A percentile compares a stretch with the other conserved stretches of the same genome.
phyloP scores from a whole-genome alignment of 2,797 vertebrate genomes.

The Microctenopoma steveboyesi region DNA sequence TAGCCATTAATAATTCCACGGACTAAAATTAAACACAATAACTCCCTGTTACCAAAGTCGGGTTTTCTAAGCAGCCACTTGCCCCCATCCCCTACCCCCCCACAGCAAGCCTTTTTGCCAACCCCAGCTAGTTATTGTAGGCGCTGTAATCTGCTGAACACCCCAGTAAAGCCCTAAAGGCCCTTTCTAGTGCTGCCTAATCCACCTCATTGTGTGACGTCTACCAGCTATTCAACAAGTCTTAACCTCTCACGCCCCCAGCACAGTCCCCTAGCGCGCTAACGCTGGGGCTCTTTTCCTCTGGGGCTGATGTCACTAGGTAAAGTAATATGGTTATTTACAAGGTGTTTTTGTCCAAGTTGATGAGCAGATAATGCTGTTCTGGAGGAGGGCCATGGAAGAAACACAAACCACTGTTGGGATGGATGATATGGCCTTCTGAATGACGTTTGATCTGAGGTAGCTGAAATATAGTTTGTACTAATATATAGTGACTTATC shows the following conservation, averaged over 20 bases:
- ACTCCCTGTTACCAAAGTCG: not conserved
- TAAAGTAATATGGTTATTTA: constrained; percentile 75
- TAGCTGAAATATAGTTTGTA: constrained; percentile 25
- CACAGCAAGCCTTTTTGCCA: constrained; percentile 41
- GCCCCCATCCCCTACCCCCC: constrained; percentile 21
- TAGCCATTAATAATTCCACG: not conserved
- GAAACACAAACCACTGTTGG: constrained; percentile 54
- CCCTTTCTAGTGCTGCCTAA: constrained; percentile 76
- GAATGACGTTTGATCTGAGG: constrained; percentile 26
- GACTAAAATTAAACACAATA: not conserved
- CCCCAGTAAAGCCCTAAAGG: constrained; percentile 73
- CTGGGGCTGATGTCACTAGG: constrained; percentile 57
- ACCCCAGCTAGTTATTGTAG: constrained; percentile 59
- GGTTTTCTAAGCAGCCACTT: constrained; percentile 15
- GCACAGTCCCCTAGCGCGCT: constrained; percentile 61
- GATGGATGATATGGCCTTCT: constrained; percentile 43
- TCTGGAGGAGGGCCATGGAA: constrained; percentile 52
- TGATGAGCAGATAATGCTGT: constrained; percentile 56
- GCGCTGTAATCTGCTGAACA: constrained; percentile 74
- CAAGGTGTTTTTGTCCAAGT: constrained; percentile 52
- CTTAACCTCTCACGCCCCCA: constrained; percentile 75
- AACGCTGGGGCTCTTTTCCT: constrained; percentile 61
- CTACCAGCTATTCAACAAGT: constrained; percentile 75
- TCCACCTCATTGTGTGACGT: constrained; percentile 78
- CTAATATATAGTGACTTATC: constrained; percentile 9